A percentile compares a stretch with the other conserved stretches of the same genome.
These are phyloP conservation scores for Taurulus bubalis DNA, from an alignment of 2,113 vertebrate species.

Conservation along the genomic window DNA sequence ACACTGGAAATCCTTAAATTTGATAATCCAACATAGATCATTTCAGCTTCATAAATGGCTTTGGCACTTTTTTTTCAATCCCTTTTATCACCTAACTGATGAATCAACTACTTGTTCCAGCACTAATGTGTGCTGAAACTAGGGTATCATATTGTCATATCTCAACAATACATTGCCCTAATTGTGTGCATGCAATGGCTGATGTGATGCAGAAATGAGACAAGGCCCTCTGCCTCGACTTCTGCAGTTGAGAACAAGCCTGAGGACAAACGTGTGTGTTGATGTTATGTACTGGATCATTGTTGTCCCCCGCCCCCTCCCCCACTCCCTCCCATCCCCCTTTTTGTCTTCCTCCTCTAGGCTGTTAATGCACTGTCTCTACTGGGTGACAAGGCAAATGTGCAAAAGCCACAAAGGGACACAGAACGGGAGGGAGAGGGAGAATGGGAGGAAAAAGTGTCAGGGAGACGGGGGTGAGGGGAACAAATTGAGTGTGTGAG, in stretches of 20 bases:
- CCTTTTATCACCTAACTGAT: neutral
- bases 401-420: conserved; percentile 52
- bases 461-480: neutral
- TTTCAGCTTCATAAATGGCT: neutral
- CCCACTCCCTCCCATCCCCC: no score
- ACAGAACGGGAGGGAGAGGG: conserved; percentile 18
- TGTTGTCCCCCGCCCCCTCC: conserved; percentile 15
- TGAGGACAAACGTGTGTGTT: conserved; percentile 18
- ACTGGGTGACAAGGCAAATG: conserved; percentile 55
- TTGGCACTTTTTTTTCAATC: neutral
- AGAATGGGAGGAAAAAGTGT: neutral
- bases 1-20: neutral
- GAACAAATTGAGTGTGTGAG: neutral
- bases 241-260: conserved; percentile 40
- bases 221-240: conserved; percentile 16
- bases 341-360: conserved; percentile 40
- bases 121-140: neutral
- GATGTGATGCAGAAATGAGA: neutral
- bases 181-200: neutral
- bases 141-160: neutral
- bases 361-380: conserved; percentile 59
- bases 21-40: neutral
- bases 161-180: neutral
- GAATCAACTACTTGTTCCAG: neutral
- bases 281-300: conserved; percentile 29